A percentile compares a stretch with the other conserved stretches of the same genome.
phyloP scores from a whole-genome alignment of 2,888 invertebrate genomes.

The Iselma pallidipennis region DNA sequence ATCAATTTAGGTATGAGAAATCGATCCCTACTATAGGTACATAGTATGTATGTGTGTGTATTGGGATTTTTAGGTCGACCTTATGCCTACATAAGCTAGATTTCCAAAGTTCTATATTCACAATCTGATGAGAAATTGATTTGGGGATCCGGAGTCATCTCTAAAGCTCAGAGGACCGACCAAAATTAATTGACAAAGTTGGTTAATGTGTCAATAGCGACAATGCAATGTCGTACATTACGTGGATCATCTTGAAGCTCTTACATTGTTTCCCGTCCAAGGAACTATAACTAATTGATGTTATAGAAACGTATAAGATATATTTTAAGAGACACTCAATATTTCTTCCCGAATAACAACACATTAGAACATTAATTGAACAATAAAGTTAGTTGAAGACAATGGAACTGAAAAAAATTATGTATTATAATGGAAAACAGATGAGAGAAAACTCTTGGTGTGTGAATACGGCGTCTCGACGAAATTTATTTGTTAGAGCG shows the following conservation, averaged over 20 bases:
- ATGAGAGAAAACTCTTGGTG: not conserved
- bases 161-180: not conserved
- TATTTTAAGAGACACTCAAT: not conserved
- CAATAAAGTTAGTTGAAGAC: not conserved
- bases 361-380: not conserved
- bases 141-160: not conserved
- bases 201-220: not conserved
- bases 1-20: too few species aligned
- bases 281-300: not conserved
- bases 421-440: not conserved
- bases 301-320: too few species aligned
- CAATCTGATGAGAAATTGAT: not conserved
- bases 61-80: too few species aligned
- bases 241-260: not conserved
- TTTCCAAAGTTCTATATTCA: not conserved
- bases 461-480: not conserved
- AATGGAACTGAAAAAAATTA: not conserved
- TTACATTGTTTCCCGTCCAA: not conserved
- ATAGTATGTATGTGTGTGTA: too few species aligned
- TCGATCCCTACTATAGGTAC: too few species aligned
- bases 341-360: not conserved
- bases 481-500: constrained; percentile 1
- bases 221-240: not conserved
- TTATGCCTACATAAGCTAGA: not conserved
- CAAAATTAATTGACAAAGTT: constrained; percentile 1